These are phyloP conservation scores for Antitype chi DNA, from an alignment of 2,888 invertebrate genomes.

Conservation along the genomic window DNA sequence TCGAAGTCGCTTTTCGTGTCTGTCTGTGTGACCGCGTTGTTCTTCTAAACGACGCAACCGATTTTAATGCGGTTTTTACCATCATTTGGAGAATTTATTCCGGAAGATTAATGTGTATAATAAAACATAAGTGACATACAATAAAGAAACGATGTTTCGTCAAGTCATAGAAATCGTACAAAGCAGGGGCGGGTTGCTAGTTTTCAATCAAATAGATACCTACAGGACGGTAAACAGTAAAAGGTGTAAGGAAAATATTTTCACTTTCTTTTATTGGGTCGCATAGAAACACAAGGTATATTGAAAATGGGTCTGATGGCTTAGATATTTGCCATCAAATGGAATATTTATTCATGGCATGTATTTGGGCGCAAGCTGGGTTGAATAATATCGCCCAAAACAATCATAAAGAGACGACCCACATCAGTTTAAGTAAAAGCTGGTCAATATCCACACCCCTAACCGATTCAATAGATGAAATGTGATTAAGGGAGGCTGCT, in stretches of 20 bases:
- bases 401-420: conserved; percentile 40
- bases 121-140: not conserved
- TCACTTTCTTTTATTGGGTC: conserved; percentile 10
- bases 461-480: conserved; percentile 16
- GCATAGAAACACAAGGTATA: conserved; percentile 27
- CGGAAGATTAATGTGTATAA: too few species aligned
- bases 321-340: conserved; percentile 44
- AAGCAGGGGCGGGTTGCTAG: not conserved
- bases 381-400: conserved; percentile 37
- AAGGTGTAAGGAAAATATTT: conserved; percentile 29
- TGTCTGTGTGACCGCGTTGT: too few species aligned
- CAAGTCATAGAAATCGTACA: not conserved
- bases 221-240: not conserved
- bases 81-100: not conserved
- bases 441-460: conserved; percentile 2
- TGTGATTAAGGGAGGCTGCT: not conserved
- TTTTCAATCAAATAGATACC: not conserved
- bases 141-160: not conserved
- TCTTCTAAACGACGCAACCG: too few species aligned
- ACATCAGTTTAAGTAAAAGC: conserved; percentile 27
- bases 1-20: not conserved
- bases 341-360: conserved; percentile 43
- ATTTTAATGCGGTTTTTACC: too few species aligned
- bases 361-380: conserved; percentile 16
- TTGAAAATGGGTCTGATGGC: conserved; percentile 34